These are phyloP conservation scores for Rhabdornis inornatus DNA, from an alignment of 2,113 vertebrate genomes.

Conservation along the genomic window DNA sequence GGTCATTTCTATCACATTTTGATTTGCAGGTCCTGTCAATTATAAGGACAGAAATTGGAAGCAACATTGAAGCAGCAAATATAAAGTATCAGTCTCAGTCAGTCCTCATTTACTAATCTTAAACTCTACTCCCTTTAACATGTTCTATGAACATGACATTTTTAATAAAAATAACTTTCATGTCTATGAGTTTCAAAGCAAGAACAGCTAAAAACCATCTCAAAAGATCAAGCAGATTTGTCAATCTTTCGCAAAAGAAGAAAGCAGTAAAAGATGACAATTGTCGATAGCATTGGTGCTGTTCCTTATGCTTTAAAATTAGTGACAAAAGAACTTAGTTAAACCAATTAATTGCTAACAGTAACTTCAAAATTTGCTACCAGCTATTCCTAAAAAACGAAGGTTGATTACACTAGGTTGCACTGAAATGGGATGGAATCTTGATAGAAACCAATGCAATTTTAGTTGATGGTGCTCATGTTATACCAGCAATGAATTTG, in stretches of 20 bases:
- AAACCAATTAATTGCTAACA: not conserved
- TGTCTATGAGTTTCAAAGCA: constrained; percentile 15
- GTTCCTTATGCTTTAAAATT: not conserved
- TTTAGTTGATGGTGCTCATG: not conserved
- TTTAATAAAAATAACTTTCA: constrained; percentile 33
- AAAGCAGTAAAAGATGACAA: not conserved
- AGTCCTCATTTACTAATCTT: constrained; percentile 4
- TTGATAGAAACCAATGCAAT: not conserved
- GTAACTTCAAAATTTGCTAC: not conserved
- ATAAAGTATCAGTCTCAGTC: not conserved
- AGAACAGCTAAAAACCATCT: not conserved
- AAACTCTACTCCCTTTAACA: not conserved
- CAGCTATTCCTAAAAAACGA: not conserved
- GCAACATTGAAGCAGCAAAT: not conserved
- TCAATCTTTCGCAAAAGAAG: not conserved
- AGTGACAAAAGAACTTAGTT: not conserved
- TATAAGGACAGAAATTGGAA: not conserved
- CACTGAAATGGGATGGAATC: not conserved
- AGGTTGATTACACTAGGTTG: not conserved
- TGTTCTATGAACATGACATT: not conserved
- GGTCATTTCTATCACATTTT: not conserved
- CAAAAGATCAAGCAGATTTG: not conserved
- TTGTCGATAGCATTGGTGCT: not conserved
- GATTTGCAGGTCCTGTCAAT: not conserved
- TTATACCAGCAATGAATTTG: not conserved